These are phyloP conservation scores for Lymantria dispar DNA, from an alignment of 2,888 invertebrate species.

Conservation along the genomic window DNA sequence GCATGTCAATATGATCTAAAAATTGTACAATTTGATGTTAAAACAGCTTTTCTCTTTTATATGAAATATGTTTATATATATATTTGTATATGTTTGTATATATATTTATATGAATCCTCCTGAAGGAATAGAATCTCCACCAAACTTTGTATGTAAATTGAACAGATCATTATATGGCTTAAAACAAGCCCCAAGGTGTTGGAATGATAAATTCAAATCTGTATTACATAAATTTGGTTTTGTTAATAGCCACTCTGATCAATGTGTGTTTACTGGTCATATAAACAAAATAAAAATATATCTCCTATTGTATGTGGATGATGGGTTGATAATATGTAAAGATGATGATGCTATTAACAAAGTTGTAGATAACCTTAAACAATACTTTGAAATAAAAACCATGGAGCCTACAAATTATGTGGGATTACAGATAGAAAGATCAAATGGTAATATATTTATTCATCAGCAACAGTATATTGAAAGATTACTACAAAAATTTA, in stretches of 20 bases:
- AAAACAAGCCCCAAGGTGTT: constrained; percentile 26
- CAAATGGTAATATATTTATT: constrained; percentile 6
- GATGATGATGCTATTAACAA: background rate
- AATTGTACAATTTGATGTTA: constrained; percentile 18
- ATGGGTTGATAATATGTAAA: constrained; percentile 16
- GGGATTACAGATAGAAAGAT: constrained; percentile 16
- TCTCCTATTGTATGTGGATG: constrained; percentile 18
- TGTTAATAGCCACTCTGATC: constrained; percentile 16
- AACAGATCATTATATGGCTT: constrained; percentile 19
- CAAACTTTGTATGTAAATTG: constrained; percentile 20
- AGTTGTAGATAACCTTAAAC: constrained; percentile 7
- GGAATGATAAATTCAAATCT: constrained; percentile 22
- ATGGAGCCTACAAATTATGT: constrained; percentile 11
- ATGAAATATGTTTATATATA: constrained; percentile 16
- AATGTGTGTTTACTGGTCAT: constrained; percentile 20
- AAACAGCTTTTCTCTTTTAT: constrained; percentile 28
- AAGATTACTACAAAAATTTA: constrained; percentile 7
- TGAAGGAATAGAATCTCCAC: constrained; percentile 5
- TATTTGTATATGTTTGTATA: constrained; percentile 19
- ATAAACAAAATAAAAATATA: constrained; percentile 11
- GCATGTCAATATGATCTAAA: constrained; percentile 2
- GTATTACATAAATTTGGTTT: constrained; percentile 16
- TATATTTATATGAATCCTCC: constrained; percentile 15
- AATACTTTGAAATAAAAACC: constrained; percentile 9
- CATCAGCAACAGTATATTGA: constrained; percentile 14